Base-by-base conservation (phyloP, 2,888 invertebrate genomes). In the Teinopalpus imperialis region DNA sequence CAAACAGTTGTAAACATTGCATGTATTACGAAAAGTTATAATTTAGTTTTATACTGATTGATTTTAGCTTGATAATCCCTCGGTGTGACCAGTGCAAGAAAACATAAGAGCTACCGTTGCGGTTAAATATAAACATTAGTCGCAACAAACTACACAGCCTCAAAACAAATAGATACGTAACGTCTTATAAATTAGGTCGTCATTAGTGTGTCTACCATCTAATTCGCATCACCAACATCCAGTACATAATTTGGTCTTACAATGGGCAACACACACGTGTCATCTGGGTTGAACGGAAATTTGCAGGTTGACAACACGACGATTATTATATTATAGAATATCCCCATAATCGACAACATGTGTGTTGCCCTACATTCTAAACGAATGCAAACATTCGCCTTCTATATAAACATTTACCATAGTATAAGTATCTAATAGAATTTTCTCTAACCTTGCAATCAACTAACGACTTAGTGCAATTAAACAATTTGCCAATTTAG, bases 331-430 rank as follows among this genome's bases (percentile, higher is more conserved):
- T 10, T 9, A 27, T 37, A 16, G 24, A 27, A 8, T 18, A 27
- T 10, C 20, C 24, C 12, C 36, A 37, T 29, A 37, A 10, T 27
- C 8, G 32, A 34, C 51, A 35, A 16, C 16, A 16, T 16, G 34
- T 34, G 20, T n/a, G 16, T 21, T 16, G 18, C 43, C 44, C 51
- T 76, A 77, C 72, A 74, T 63, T 68, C 74, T 74, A 74, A 57
- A 63, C 49, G 53, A 66, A 61, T 69, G 74, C 63, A 74, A 76
- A 78, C 74, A 66, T 79, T 76, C 74, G 74, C 73, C 49, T 51
- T 48, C 50, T 58, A 69, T 70, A 72, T 74, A 75, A 77, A 80
- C 72, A 74, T 77, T 59, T 66, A 49, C 29, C 47, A 57, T 63
- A 62, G 54, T 59, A 66, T 56, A 61, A 61, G 61, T 66, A 74